phyloP scores from a whole-genome alignment of 1,140 invertebrate genomes.

The Lordiphosa collinella region DNA sequence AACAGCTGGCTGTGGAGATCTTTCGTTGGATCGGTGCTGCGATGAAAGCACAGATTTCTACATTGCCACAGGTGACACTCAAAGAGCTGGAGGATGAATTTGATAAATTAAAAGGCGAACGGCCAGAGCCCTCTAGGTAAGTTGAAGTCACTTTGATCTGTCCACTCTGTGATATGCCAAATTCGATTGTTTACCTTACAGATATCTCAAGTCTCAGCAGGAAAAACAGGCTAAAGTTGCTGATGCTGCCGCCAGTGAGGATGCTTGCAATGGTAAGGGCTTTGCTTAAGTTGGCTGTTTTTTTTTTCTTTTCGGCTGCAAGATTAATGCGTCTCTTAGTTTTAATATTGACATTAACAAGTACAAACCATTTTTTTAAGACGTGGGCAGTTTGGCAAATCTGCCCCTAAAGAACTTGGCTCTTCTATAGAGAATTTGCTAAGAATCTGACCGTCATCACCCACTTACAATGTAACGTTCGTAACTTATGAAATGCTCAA shows the following conservation, averaged over 20 bases:
- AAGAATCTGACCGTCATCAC: no score
- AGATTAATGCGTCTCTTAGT: no score
- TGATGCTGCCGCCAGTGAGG: conserved; percentile 81
- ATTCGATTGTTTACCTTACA: conserved; percentile 21
- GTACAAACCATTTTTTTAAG: no score
- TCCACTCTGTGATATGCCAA: no score
- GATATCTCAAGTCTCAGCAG: conserved; percentile 95
- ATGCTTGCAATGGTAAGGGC: conserved; percentile 79
- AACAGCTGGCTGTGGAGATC: conserved; percentile 93
- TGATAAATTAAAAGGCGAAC: conserved; percentile 85
- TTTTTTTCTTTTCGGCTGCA: no score
- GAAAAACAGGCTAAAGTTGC: conserved; percentile 85
- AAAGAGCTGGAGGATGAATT: conserved; percentile 95
- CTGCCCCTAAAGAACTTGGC: no score
- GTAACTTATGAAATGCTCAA: no score
- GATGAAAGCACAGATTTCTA: conserved; percentile 91
- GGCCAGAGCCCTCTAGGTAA: conserved; percentile 84
- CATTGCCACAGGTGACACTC: conserved; percentile 93
- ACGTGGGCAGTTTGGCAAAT: no score
- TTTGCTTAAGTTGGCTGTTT: not conserved
- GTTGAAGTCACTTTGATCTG: not conserved
- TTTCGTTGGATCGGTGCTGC: conserved; percentile 94
- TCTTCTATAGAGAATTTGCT: no score
- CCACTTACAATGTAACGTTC: no score
- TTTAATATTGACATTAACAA: no score